Evolutionary conservation across 2,113 vertebrate species (phyloP), one percentile per base, ranked within the genome.

Genomic region (Leiothrix lutea): DNA sequence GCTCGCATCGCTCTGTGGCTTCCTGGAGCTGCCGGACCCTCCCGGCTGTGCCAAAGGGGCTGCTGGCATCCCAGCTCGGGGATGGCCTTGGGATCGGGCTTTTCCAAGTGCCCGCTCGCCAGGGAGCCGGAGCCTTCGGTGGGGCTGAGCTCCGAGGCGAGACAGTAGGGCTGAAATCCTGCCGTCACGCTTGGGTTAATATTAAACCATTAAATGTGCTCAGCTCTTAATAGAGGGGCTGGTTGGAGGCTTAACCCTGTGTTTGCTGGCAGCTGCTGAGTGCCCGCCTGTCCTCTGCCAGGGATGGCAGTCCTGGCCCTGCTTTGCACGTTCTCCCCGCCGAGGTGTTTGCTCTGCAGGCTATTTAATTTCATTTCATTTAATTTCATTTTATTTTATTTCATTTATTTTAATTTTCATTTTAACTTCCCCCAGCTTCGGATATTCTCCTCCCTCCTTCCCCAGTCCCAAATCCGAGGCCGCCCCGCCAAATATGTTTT

Each of bases 181-280:
- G 57, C 84, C 3, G 58, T 92, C 93, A 90, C 17, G 93, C 95
- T 95, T 57, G 22, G 42, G 91, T 95, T 97, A 92, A 80, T 95
- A 83, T 96, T 97, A 95, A 96, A 94, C 87, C 95, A 88, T 85
- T 85, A 85, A 95, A 94, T 80, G 81, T 21, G 84, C 90, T 93
- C 87, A 53, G 94, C 58, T 78, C 84, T 65, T 84, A 79, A 75
- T 57, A 87, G 94, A 83, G 56, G 53, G 73, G 66, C 25, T 72
- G 70, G 56, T 67, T 84, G 87, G 78, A 94, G 91, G 8, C 10
- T 97, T 96, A 96, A 97, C 95, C 81, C 96, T 50, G 45, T 1
- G 31, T 19, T 60, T 36, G 61, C 96, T 12, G 29, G 56, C 28
- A 33, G 70, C 19, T 38, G 64, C 67, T 29, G 21, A 7, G 54